Conservation (phyloP, 2,888 invertebrate genomes). For the Agriotes lineatus region DNA sequence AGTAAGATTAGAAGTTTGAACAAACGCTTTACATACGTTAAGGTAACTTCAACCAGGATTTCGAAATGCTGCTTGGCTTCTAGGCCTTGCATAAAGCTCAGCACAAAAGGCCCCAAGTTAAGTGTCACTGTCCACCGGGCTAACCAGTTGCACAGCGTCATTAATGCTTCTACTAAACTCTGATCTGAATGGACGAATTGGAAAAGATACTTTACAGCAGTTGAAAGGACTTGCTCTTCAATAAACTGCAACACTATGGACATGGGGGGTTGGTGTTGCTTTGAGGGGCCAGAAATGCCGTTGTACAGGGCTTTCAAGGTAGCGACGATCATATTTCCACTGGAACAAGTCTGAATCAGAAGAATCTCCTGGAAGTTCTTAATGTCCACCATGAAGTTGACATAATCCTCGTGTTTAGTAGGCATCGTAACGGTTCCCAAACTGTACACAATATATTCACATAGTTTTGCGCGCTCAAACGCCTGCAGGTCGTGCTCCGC, state of each 20-base stretch:
- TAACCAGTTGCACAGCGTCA: constrained; percentile 78
- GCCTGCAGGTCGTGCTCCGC: constrained; percentile 65
- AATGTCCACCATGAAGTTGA: constrained; percentile 60
- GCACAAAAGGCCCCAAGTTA: constrained; percentile 75
- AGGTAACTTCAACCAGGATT: constrained; percentile 71
- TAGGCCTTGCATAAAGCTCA: constrained; percentile 75
- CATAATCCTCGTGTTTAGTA: constrained; percentile 56
- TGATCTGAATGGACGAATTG: constrained; percentile 64
- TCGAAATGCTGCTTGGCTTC: constrained; percentile 66
- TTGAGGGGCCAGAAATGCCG: constrained; percentile 72
- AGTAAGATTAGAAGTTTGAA: constrained; percentile 71
- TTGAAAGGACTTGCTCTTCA: constrained; percentile 59
- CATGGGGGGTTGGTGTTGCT: constrained; percentile 71
- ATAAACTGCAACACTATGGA: constrained; percentile 73
- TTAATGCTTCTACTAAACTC: constrained; percentile 73
- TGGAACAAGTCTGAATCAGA: constrained; percentile 60
- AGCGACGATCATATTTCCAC: constrained; percentile 68
- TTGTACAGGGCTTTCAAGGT: constrained; percentile 72
- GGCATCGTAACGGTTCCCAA: constrained; percentile 66
- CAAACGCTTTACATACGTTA: constrained; percentile 72
- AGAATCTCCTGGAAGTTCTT: constrained; percentile 59
- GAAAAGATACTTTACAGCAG: constrained; percentile 67
- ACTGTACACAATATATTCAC: constrained; percentile 68
- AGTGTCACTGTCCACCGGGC: constrained; percentile 73
- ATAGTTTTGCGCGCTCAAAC: constrained; percentile 66